Percentiles rank a stretch among this genome's conserved stretches.
These are phyloP conservation scores for Diarsia brunnea DNA, from an alignment of 2,888 invertebrate species.

Conservation along the genomic window DNA sequence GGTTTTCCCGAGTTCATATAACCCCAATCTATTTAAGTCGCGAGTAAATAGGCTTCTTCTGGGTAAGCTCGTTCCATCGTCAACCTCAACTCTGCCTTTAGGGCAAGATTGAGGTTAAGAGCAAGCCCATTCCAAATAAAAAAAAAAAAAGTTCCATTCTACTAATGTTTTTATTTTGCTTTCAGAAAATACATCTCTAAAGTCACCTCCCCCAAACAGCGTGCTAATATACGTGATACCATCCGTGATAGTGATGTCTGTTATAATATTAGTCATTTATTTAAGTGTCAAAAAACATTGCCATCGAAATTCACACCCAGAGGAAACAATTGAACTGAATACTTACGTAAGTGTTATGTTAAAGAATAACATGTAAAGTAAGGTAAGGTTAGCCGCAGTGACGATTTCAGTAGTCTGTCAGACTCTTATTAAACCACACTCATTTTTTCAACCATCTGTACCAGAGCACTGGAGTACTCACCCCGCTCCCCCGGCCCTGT, in stretches of 20 bases:
- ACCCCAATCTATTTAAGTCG: too few species aligned
- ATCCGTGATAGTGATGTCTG: not conserved
- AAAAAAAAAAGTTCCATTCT: too few species aligned
- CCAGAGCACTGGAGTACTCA: not conserved
- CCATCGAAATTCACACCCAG: not conserved
- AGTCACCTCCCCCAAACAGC: not conserved
- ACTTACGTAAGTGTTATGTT: constrained; percentile 13
- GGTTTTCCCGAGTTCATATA: too few species aligned
- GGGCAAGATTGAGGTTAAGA: too few species aligned
- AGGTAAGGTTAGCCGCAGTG: not conserved
- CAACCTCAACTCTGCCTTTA: too few species aligned
- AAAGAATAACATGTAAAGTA: not conserved
- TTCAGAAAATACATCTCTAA: constrained; percentile 1
- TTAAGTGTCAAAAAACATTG: not conserved
- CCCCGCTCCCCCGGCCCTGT: not conserved
- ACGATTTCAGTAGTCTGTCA: not conserved
- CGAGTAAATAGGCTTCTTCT: too few species aligned
- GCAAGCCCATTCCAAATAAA: too few species aligned
- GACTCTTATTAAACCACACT: not conserved
- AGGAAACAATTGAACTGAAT: constrained; percentile 3
- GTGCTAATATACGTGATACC: not conserved
- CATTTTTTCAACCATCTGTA: not conserved
- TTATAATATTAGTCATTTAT: not conserved
- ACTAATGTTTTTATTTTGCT: not conserved
- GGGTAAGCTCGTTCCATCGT: too few species aligned